Evolutionary conservation across 2,113 vertebrate genomes (phyloP), one percentile per base, ranked within the genome.

Genomic region (Empidonax alnorum): DNA sequence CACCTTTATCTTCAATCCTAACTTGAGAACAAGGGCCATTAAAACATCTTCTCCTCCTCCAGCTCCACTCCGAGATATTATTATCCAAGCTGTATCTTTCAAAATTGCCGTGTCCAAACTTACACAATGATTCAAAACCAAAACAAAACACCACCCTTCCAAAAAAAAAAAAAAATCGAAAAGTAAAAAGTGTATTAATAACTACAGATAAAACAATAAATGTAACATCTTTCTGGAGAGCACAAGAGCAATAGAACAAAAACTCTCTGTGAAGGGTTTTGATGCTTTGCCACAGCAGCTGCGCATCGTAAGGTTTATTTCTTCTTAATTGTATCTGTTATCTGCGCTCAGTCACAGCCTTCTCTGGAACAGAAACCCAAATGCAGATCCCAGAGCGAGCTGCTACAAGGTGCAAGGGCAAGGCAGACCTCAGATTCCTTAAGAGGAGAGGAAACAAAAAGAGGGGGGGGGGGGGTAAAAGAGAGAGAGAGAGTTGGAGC

Each of bases 1-100:
- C 91, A 94, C 95, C 97, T 98, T 94, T 97, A 97, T 95, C 96
- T 96, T 89, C 97, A 68, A 83, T 73, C 84, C 94, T 89, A 76
- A 95, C 89, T 90, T 87, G 91, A 94, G 89, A 95, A 87, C 92
- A 96, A 94, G 75, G 91, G 41, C 68, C 78, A 93, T 90, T 94
- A 96, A 93, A 81, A 93, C 20, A 35, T 79, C 89, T 63, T 27
- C 76, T 79, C 90, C 77, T 90, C 72, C 75, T 67, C 84, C 85
- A 87, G 66, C 73, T 92, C 56, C 44, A 39, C 56, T 68, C 53
- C 0, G 15, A 83, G 74, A 67, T 83, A 80, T 59, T 84, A 66
- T 78, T 87, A 83, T 78, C 78, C 56, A 73, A 27, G 46, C 72
- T 58, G 47, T 42, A 89, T 73, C 79, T 79, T 75, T 82, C 62